These are phyloP conservation scores for Caranx melampygus DNA, from an alignment of 2,113 vertebrate species.

Conservation along the genomic window DNA sequence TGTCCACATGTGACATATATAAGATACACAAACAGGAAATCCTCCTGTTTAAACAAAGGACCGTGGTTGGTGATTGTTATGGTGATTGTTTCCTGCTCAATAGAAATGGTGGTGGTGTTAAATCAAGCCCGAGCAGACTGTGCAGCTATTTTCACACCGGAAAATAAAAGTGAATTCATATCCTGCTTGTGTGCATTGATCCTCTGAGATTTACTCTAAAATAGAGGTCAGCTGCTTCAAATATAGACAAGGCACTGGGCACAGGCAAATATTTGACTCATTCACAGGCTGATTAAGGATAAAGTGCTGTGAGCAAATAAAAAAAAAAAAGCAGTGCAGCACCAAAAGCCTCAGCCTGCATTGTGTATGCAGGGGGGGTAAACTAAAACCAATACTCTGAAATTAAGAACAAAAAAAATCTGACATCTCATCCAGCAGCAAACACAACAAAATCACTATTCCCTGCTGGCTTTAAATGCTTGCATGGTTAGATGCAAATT, in stretches of 20 bases:
- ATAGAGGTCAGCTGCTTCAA: slow-evolving; percentile 28
- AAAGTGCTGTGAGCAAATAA: slow-evolving; percentile 2
- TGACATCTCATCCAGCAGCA: slow-evolving; percentile 9
- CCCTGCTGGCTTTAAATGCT: slow-evolving; percentile 26
- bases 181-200: slow-evolving; percentile 10
- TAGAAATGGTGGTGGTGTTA: neutral
- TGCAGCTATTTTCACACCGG: neutral
- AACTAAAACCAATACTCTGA: slow-evolving; percentile 20
- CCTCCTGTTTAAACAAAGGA: neutral
- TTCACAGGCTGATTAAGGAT: slow-evolving; percentile 27
- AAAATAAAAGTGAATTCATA: slow-evolving; percentile 20
- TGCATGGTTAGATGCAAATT: slow-evolving; percentile 34
- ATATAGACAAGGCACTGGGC: slow-evolving; percentile 16
- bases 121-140: neutral
- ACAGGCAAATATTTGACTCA: slow-evolving; percentile 23
- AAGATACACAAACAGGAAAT: neutral
- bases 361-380: slow-evolving; percentile 1
- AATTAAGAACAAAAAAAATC: slow-evolving; percentile 28
- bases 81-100: neutral
- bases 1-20: neutral
- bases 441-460: slow-evolving; percentile 20
- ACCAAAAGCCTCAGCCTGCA: neutral
- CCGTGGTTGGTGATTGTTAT: neutral
- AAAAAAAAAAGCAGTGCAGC: neutral
- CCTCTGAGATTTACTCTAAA: slow-evolving; percentile 27